Base-by-base conservation (phyloP, 2,113 vertebrate species). In the Atractosteus spatula region DNA sequence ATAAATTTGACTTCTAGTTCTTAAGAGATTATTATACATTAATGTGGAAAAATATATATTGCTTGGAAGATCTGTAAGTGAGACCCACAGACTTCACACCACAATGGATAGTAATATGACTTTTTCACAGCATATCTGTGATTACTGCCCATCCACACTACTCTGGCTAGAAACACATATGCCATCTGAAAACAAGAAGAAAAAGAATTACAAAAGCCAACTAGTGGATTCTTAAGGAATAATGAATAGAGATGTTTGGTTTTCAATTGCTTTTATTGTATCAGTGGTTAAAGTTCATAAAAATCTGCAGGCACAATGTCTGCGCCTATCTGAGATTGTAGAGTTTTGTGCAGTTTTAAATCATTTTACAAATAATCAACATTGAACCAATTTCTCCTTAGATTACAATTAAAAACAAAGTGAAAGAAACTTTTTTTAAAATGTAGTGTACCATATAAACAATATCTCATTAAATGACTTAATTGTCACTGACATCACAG, bases 221-320 rank as follows among this genome's bases (percentile, higher is more conserved):
- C 7, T 7, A 29, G 10, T 17, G 42, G 42, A 69, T 41, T 66
- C 41, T 41, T 29, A 17, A 65, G 68, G 68, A 75, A 75, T 29
- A 75, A 75, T 59, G 17, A 65, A 71, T 51, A 78, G 62, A 80
- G 74, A 56, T 7, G n/a, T 75, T 86, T 85, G 78, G 80, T 89
- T 89, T 89, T 83, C 86, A 86, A 89, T 85, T 85, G 79, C 47
- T 82, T 92, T 92, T 92, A 93, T 91, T 84, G 85, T 82, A 91
- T 92, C 90, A 91, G 91, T 93, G 91, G 91, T 92, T 92, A 90
- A 79, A 91, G 79, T 71, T 88, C 81, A 84, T 84, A 72, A 77
- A 87, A 79, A 85, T 77, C 85, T 87, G 79, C 17, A 78, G 81
- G 81, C 75, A 70, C 84, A 81, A 62, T n/a, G 74, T 76, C 76